Conservation (phyloP, 2,113 vertebrate species). For the Macroglossus sobrinus region DNA sequence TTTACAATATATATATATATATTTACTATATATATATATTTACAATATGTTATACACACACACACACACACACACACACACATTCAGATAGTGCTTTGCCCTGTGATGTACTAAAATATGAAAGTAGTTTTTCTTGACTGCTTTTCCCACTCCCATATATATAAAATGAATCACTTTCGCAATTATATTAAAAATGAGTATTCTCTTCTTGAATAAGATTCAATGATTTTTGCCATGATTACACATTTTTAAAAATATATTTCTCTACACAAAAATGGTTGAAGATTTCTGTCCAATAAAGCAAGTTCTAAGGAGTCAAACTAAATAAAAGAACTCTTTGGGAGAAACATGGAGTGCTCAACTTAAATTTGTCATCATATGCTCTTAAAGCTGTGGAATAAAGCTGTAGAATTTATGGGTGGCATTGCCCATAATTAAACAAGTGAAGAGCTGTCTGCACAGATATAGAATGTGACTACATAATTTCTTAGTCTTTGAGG, state of each 20-base stretch:
- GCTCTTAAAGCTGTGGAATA: background rate
- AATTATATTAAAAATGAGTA: background rate
- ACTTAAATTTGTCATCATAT: constrained; percentile 65
- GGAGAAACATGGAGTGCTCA: constrained; percentile 53
- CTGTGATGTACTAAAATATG: background rate
- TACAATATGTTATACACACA: too few species aligned
- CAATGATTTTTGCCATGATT: background rate
- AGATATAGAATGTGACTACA: constrained; percentile 74
- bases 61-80: too few species aligned
- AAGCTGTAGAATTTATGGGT: constrained; percentile 71
- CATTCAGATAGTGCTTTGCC: background rate
- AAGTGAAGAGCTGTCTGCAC: constrained; percentile 72
- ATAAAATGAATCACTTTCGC: background rate
- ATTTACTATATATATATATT: too few species aligned
- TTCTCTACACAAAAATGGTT: background rate
- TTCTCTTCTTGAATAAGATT: background rate
- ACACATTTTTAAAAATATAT: background rate
- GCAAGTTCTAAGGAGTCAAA: background rate
- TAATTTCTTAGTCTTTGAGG: constrained; percentile 66
- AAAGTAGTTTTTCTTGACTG: background rate
- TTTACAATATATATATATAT: too few species aligned
- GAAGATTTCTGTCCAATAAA: background rate
- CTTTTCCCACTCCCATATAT: background rate
- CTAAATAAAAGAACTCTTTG: background rate
- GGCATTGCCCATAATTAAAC: constrained; percentile 77